phyloP scores from a whole-genome alignment of 2,888 invertebrate genomes.

The Drosophila nr. fundita region DNA sequence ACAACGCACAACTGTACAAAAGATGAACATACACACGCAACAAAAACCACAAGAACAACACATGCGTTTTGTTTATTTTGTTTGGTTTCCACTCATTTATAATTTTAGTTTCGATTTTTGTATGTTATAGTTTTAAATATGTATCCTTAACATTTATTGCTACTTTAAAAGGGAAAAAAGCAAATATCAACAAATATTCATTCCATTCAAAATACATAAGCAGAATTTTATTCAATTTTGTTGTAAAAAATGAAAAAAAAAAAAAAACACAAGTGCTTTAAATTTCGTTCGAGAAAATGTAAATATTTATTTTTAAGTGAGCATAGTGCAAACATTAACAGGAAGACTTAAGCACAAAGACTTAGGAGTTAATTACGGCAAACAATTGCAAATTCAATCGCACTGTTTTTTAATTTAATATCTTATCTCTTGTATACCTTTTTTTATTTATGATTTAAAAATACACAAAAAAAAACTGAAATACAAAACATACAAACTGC shows the following conservation, averaged over 20 bases:
- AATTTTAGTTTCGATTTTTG: slow-evolving; percentile 19
- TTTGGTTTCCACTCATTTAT: slow-evolving; percentile 17
- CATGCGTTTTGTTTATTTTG: slow-evolving; percentile 20
- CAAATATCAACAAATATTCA: neutral
- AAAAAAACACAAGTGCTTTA: neutral
- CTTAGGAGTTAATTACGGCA: neutral
- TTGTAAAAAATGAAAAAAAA: slow-evolving; percentile 7
- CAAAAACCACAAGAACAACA: slow-evolving; percentile 22
- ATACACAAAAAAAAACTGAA: slow-evolving; percentile 10
- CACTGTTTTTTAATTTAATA: slow-evolving; percentile 13
- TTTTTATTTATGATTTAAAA: neutral
- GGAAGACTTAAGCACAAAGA: neutral
- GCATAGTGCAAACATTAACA: neutral
- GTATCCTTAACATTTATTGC: neutral
- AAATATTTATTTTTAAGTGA: slow-evolving; percentile 28
- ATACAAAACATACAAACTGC: slow-evolving; percentile 36
- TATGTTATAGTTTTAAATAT: slow-evolving; percentile 16
- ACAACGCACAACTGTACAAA: slow-evolving; percentile 38
- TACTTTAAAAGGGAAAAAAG: neutral
- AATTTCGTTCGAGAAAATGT: slow-evolving; percentile 9
- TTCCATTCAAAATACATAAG: neutral
- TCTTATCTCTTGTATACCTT: slow-evolving; percentile 10
- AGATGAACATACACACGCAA: slow-evolving; percentile 26
- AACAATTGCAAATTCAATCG: slow-evolving; percentile 5
- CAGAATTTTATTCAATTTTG: slow-evolving; percentile 16